Evolutionary conservation across 1,140 invertebrate species (phyloP).

Genomic region (Gonatopus flavifemur): DNA sequence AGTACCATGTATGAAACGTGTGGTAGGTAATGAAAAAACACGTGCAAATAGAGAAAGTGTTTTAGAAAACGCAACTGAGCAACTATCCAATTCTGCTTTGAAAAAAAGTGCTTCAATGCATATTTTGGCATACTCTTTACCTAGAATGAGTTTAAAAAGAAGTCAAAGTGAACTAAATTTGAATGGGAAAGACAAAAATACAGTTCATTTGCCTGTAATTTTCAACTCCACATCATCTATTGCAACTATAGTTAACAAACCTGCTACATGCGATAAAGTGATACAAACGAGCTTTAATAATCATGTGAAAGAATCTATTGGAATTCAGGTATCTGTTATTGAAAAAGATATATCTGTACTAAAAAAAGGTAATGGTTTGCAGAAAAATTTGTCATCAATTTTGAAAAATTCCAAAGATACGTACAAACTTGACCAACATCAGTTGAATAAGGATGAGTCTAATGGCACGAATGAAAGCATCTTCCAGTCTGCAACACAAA

Average conservation of each 20-base stretch:
- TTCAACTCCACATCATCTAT: conserved; percentile 55
- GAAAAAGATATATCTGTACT: conserved; percentile 44
- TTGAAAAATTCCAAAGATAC: conserved; percentile 43
- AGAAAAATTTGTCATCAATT: conserved; percentile 38
- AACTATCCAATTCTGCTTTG: too few relatives aligned
- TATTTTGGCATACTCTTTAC: conserved; percentile 24
- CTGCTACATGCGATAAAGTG: conserved; percentile 47
- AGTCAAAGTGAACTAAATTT: conserved; percentile 55
- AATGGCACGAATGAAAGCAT: too few relatives aligned
- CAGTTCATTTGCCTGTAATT: conserved; percentile 29
- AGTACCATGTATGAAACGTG: conserved; percentile 27
- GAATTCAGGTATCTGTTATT: conserved; percentile 45
- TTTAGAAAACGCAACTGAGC: background rate
- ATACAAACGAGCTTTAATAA: conserved; percentile 46
- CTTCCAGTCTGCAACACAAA: too few relatives aligned
- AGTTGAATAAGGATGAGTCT: conserved; percentile 7
- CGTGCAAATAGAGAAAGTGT: conserved; percentile 13
- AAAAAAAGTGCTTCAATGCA: conserved; percentile 54
- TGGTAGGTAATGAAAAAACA: conserved; percentile 1
- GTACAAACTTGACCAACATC: conserved; percentile 34
- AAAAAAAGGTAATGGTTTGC: conserved; percentile 39
- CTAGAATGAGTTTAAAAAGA: conserved; percentile 37
- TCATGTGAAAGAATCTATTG: conserved; percentile 42
- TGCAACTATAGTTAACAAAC: conserved; percentile 52
- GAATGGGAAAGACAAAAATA: conserved; percentile 33